Conservation (phyloP, 37 sponge, comb jelly and placozoan species). For the Crambe crambe region DNA sequence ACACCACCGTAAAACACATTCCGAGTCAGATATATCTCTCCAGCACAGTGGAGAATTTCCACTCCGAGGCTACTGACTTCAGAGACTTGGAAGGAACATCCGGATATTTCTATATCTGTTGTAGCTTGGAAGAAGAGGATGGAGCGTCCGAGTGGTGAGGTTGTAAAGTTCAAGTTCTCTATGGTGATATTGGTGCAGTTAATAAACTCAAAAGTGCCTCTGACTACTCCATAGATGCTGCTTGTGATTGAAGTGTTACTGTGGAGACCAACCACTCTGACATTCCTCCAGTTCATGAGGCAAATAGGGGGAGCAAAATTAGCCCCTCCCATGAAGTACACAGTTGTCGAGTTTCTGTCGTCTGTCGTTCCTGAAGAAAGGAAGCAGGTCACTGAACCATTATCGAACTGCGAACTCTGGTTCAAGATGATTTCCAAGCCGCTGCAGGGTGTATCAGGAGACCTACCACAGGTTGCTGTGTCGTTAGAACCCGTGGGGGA, state of each 20-base stretch:
- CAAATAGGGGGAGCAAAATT: conserved; percentile 31
- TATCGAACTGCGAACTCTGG: conserved; percentile 22
- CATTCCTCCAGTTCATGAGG: conserved; percentile 48
- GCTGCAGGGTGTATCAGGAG: conserved; percentile 29
- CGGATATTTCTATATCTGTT: conserved; percentile 8
- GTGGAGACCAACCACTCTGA: conserved; percentile 25
- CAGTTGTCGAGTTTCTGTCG: conserved; percentile 30
- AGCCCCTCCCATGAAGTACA: conserved; percentile 25
- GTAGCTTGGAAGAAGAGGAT: conserved; percentile 21
- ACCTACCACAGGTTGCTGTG: conserved; percentile 32
- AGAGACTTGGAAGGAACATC: conserved; percentile 27
- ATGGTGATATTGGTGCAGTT: conserved; percentile 53
- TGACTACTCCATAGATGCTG: background rate
- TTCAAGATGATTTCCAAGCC: conserved; percentile 22
- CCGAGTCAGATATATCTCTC: conserved; percentile 1
- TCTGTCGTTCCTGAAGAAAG: background rate
- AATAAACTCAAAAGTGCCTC: conserved; percentile 32
- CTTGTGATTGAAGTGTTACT: conserved; percentile 2
- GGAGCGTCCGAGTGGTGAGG: conserved; percentile 3
- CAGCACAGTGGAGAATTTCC: background rate
- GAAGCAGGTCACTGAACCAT: background rate
- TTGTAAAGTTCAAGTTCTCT: conserved; percentile 26
- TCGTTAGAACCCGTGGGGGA: conserved; percentile 22
- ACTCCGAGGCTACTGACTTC: conserved; percentile 12
- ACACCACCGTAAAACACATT: conserved; percentile 20